phyloP scores from a whole-genome alignment of 2,113 vertebrate species.

The Emydocephalus ijimae region DNA sequence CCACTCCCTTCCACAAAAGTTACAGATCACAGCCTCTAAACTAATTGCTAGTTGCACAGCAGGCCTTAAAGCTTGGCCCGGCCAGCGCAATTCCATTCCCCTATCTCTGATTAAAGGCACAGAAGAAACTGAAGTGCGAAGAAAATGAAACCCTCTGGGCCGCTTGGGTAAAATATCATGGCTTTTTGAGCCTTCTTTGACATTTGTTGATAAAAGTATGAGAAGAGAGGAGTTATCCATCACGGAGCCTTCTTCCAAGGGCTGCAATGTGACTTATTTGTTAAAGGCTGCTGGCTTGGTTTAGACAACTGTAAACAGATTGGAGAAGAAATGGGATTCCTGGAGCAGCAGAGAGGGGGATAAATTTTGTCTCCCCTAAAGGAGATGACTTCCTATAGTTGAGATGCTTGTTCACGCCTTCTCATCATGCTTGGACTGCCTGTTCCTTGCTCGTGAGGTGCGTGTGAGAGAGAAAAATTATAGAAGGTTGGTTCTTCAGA shows the following conservation, averaged over 20 bases:
- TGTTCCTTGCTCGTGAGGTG: not conserved
- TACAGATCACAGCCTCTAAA: conserved; percentile 80
- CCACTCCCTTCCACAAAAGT: conserved; percentile 62
- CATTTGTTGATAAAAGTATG: conserved; percentile 58
- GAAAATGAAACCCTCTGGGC: conserved; percentile 79
- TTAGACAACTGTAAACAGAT: conserved; percentile 48
- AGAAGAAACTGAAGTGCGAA: conserved; percentile 77
- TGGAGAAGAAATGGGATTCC: conserved; percentile 3
- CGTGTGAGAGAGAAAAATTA: not conserved
- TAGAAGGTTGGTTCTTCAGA: not conserved
- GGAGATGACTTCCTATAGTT: not conserved
- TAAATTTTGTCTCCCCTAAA: not conserved
- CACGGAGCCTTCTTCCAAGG: conserved; percentile 51
- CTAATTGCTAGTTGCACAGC: conserved; percentile 78
- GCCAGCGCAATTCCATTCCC: conserved; percentile 82
- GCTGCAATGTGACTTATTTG: conserved; percentile 49
- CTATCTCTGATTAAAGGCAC: conserved; percentile 83
- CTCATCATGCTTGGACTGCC: not conserved
- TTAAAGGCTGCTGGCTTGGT: conserved; percentile 26
- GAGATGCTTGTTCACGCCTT: not conserved
- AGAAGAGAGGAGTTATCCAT: conserved; percentile 57
- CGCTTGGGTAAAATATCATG: conserved; percentile 80
- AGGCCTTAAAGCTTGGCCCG: conserved; percentile 73
- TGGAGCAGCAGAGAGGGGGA: not conserved
- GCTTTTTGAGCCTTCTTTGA: conserved; percentile 66